These are phyloP conservation scores for Tiliacea aurago DNA, from an alignment of 2,888 invertebrate genomes.

Conservation along the genomic window DNA sequence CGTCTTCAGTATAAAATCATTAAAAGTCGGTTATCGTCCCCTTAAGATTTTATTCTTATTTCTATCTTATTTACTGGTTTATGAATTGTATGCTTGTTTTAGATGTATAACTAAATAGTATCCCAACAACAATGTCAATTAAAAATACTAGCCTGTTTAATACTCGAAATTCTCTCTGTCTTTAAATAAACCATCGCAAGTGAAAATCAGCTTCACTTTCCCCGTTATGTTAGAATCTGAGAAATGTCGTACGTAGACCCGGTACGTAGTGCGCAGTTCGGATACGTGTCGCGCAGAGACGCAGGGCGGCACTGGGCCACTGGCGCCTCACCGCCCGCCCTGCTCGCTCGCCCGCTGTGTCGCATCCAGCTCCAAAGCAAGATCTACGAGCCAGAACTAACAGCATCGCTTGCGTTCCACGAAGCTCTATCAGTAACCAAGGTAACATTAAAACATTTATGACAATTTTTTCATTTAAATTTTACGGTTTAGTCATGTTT, in stretches of 20 bases:
- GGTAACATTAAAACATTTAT: slow-evolving; percentile 45
- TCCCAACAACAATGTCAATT: too few relatives aligned
- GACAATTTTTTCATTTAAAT: neutral
- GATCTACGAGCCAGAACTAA: slow-evolving; percentile 25
- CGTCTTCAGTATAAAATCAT: too few relatives aligned
- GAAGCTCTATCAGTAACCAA: slow-evolving; percentile 46
- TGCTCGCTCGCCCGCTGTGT: slow-evolving; percentile 61
- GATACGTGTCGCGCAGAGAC: slow-evolving; percentile 60
- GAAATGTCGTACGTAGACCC: slow-evolving; percentile 50
- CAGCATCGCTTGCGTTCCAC: slow-evolving; percentile 28
- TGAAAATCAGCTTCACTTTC: slow-evolving; percentile 23
- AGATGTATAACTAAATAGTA: neutral
- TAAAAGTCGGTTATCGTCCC: too few relatives aligned
- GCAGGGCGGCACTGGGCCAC: slow-evolving; percentile 75
- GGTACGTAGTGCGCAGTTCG: slow-evolving; percentile 76
- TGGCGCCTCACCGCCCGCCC: slow-evolving; percentile 72
- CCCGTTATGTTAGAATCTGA: slow-evolving; percentile 29
- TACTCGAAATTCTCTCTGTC: neutral
- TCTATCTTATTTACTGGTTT: neutral
- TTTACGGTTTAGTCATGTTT: neutral
- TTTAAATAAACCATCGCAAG: slow-evolving; percentile 5
- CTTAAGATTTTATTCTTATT: neutral
- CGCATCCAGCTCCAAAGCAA: slow-evolving; percentile 13
- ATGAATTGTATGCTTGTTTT: neutral
- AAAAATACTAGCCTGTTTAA: too few relatives aligned